phyloP scores from a whole-genome alignment of 2,888 invertebrate genomes.

The Steinernema hermaphroditum region DNA sequence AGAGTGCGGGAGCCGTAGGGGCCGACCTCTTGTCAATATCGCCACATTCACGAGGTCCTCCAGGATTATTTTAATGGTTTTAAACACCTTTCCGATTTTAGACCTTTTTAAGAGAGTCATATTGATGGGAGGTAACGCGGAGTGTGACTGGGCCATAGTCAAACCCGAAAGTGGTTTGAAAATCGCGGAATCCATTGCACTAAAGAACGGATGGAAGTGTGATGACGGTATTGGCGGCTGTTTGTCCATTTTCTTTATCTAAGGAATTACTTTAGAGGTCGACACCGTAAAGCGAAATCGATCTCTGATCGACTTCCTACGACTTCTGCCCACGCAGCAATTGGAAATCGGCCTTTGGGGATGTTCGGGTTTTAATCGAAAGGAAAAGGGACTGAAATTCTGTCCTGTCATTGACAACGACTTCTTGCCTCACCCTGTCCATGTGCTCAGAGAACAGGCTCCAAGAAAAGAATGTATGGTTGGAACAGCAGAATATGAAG shows the following conservation, averaged over 20 bases:
- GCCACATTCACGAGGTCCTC: constrained; percentile 49
- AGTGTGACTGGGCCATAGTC: constrained; percentile 43
- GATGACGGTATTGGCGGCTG: background rate
- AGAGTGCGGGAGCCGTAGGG: constrained; percentile 55
- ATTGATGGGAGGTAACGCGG: constrained; percentile 45
- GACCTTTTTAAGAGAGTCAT: constrained; percentile 43
- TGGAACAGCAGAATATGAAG: constrained; percentile 55
- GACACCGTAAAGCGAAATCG: background rate
- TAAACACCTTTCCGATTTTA: background rate
- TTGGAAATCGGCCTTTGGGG: constrained; percentile 23
- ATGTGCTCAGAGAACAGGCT: constrained; percentile 49
- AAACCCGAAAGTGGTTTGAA: constrained; percentile 32
- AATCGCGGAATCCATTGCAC: constrained; percentile 38
- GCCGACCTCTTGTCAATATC: constrained; percentile 51
- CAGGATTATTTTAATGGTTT: background rate
- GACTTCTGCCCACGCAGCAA: background rate
- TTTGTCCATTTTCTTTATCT: too few relatives aligned
- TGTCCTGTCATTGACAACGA: constrained; percentile 39
- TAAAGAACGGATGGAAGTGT: constrained; percentile 35
- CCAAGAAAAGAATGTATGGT: constrained; percentile 53
- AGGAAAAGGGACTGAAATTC: constrained; percentile 17
- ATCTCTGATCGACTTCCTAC: constrained; percentile 32
- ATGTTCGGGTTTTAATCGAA: constrained; percentile 33
- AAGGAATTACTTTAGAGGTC: background rate
- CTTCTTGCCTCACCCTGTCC: constrained; percentile 52